phyloP scores from a whole-genome alignment of 2,888 invertebrate genomes.

The Polydrusus pterygomalis region DNA sequence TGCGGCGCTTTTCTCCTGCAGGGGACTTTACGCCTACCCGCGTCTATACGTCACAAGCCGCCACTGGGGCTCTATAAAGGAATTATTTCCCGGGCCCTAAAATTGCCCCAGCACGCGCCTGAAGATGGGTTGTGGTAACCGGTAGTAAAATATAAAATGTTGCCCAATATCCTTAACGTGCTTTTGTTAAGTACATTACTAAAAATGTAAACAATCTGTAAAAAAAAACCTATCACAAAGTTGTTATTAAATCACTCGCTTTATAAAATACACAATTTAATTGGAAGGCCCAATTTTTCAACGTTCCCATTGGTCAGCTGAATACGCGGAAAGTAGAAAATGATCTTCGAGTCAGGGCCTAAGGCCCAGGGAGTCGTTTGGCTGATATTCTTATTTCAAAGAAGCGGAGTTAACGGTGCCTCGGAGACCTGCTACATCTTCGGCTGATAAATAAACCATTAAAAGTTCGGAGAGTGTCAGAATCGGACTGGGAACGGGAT shows the following conservation, averaged over 20 bases:
- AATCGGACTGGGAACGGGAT: conserved; percentile 3
- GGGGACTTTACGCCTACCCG: too few relatives aligned
- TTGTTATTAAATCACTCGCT: background rate
- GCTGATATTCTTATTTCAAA: conserved; percentile 53
- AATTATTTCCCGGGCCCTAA: too few relatives aligned
- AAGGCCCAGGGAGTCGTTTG: conserved; percentile 49
- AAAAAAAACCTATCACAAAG: background rate
- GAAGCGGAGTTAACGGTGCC: conserved; percentile 46
- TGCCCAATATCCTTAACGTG: too few relatives aligned
- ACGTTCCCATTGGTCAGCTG: conserved; percentile 36
- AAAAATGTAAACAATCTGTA: too few relatives aligned
- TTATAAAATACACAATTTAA: conserved; percentile 11
- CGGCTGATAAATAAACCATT: conserved; percentile 69
- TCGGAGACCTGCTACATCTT: conserved; percentile 60
- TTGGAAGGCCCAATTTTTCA: conserved; percentile 6
- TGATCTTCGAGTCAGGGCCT: conserved; percentile 41
- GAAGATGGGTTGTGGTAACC: too few relatives aligned
- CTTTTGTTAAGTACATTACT: too few relatives aligned
- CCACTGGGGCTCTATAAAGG: too few relatives aligned
- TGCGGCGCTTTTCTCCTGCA: too few relatives aligned
- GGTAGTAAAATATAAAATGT: too few relatives aligned
- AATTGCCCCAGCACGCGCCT: too few relatives aligned
- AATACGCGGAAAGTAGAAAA: conserved; percentile 33
- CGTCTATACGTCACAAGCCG: too few relatives aligned
- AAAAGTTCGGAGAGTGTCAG: conserved; percentile 64